Percentiles rank a stretch among this genome's conserved stretches.
phyloP scores from a whole-genome alignment of 1,140 invertebrate species.

The Drosophila funebris region DNA sequence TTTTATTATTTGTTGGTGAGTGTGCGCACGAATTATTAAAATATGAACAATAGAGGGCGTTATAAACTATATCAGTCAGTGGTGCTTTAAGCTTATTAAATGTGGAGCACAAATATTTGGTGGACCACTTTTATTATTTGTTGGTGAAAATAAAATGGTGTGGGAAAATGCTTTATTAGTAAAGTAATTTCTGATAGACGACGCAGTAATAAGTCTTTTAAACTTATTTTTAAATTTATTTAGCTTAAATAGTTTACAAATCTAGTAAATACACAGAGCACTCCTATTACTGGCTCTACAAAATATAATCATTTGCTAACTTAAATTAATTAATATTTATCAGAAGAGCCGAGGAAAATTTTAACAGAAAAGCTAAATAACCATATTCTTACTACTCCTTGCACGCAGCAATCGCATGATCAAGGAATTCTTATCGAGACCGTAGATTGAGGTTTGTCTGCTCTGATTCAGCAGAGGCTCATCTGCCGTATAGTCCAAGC shows the following conservation, averaged over 20 bases:
- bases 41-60: background rate
- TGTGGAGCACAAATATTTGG: background rate
- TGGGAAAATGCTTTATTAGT: no score
- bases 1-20: background rate
- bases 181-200: background rate
- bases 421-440: slow-evolving; percentile 64
- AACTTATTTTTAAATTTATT: slow-evolving; percentile 3
- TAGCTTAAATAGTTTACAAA: background rate
- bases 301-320: background rate
- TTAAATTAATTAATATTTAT: slow-evolving; percentile 1
- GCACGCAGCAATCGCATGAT: slow-evolving; percentile 66
- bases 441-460: slow-evolving; percentile 62
- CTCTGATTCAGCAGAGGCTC: slow-evolving; percentile 21
- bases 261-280: slow-evolving; percentile 8
- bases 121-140: background rate
- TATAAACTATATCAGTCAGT: background rate
- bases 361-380: slow-evolving; percentile 31
- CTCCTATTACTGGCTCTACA: slow-evolving; percentile 23
- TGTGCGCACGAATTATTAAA: background rate
- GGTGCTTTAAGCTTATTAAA: background rate
- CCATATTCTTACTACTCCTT: slow-evolving; percentile 55
- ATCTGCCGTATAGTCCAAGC: slow-evolving; percentile 50
- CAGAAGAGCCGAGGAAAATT: no score
- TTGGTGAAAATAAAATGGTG: background rate
- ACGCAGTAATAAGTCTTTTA: background rate